Base-by-base conservation (phyloP, 1,140 invertebrate species). In the Latrodectus geometricus region DNA sequence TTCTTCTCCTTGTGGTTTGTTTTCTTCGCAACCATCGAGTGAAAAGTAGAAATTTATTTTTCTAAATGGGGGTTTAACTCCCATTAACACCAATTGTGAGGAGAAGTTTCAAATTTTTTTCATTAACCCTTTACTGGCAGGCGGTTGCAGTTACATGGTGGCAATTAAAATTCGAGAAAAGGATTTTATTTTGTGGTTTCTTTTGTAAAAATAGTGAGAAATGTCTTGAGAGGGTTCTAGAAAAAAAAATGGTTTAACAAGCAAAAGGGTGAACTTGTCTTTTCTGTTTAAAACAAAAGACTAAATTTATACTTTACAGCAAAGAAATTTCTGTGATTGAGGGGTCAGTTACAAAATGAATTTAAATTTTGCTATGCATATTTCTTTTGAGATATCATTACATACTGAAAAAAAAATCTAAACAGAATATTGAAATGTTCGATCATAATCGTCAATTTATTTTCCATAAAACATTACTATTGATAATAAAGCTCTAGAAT, bases 181-280 rank as follows among this genome's bases (percentile, higher is more conserved):
- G 35, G 82, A 50, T 35, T 35, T 35, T 35, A 35, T 35, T 35
- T 35, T 35, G 82, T 8, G 61, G 69, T 72, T 68, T 84, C 72
- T 84, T 84, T 84, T 84, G 56, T 84, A 76, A 84, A 84, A 84
- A 84, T 84, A 84, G 82, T 76, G 82, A 84, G 72, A 84, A 84
- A 56, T 84, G 72, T 50, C 20, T 54, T 17, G 65, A 76, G 56
- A 83, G 61, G 48, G 54, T 35, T 61, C 35, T 1, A 23, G 70
- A 17, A 84, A n/a, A n/a, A 76, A 84, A 84, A 84, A 76, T 35
- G 72, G 23, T 84, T 84, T 84, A 84, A 84, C 82, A 84, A 84
- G 82, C 73, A 68, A n/a, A 69, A 76, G 82, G 82, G 73, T 84
- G 82, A 84, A 72, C 73, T 84, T 20, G 73, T 35, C 82, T 76